Evolutionary conservation across 2,888 invertebrate species (phyloP), one percentile per base, ranked within the genome.

Genomic region (Graphium colonna): DNA sequence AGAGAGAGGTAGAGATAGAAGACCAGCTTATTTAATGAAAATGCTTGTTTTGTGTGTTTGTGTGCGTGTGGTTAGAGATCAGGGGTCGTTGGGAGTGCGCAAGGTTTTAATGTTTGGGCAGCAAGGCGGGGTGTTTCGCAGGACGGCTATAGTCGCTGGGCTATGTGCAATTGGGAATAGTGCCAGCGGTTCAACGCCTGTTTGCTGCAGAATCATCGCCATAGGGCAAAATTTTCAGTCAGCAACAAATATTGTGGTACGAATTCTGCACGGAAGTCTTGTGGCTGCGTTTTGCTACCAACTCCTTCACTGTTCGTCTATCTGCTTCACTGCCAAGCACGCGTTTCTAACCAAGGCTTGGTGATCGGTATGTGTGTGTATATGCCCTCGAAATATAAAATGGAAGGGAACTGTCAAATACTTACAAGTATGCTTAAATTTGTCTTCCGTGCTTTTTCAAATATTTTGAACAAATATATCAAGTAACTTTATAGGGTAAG

Each of bases 171-270:
- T 86, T 95, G 95, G 91, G 92, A 95, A 89, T 96, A 95, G 83
- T 96, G 95, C 95, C 95, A 96, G 85, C 95, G 92, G 90, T 95
- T 96, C 80, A 95, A 94, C 62, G 95, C 95, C 90, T 95, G 94
- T 90, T 95, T 96, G 81, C 94, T 94, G 90, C 95, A 95, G 33
- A 94, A 92, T 77, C 95, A 95, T 76, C 93, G 93, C 95, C 95
- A 95, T 76, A 94, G 91, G 62, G 94, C 92, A 51, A 94, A 92
- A 67, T 93, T 94, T 75, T 92, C 93, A 59, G 92, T 91, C 91
- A 68, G 93, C 93, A 71, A 92, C 93, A 85, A 95, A 95, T 95
- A 90, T 94, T 94, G 90, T 95, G 94, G 92, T 95, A 95, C 67
- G 94, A 93, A 86, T 94, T 92, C 73, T 80, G 84, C 68, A 79